These are phyloP conservation scores for Schizaphis graminum DNA, from an alignment of 2,888 invertebrate species.

Conservation along the genomic window DNA sequence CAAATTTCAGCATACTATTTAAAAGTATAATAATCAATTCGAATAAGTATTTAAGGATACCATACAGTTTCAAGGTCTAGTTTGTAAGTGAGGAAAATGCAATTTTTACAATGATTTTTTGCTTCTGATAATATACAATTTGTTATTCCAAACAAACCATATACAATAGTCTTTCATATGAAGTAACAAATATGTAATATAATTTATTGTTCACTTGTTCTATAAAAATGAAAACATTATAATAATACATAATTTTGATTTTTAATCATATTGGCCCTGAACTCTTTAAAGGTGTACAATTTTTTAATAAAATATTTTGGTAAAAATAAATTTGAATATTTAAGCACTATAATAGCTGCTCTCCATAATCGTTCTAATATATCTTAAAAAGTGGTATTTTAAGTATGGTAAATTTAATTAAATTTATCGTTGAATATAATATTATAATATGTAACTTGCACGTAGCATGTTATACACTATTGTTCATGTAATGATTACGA, in stretches of 20 bases:
- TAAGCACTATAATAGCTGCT: not conserved
- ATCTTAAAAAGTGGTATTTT: not conserved
- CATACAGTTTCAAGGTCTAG: constrained; percentile 14
- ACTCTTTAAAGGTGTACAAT: not conserved
- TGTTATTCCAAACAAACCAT: not conserved
- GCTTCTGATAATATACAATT: not conserved
- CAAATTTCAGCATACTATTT: not conserved
- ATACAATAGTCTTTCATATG: not conserved
- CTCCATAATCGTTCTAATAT: not conserved
- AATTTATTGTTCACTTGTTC: not conserved
- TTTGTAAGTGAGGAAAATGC: not conserved
- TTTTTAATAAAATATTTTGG: not conserved
- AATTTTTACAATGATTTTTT: not conserved
- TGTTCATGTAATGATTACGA: not conserved
- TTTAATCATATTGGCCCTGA: not conserved
- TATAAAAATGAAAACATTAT: not conserved
- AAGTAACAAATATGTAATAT: not conserved
- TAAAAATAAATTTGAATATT: not conserved
- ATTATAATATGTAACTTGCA: not conserved
- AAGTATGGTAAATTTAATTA: not conserved
- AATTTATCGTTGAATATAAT: not conserved
- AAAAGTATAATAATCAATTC: not conserved
- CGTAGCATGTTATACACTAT: not conserved
- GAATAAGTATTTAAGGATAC: constrained; percentile 16
- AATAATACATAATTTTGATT: not conserved